phyloP scores from a whole-genome alignment of 2,797 vertebrate species.

The Heteromormyrus szaboi region DNA sequence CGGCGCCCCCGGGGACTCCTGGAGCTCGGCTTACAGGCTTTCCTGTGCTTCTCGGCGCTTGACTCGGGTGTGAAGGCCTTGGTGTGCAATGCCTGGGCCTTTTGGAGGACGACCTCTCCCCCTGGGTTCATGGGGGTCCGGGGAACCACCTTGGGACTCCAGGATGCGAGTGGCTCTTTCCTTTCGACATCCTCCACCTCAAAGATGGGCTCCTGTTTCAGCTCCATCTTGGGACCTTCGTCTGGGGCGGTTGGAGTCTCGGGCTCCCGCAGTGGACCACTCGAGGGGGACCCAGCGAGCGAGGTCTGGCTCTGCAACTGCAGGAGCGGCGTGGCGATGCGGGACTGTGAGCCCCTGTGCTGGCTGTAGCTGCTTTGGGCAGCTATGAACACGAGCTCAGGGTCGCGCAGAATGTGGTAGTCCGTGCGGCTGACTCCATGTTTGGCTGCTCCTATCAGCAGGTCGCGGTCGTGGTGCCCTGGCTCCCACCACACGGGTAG shows the following conservation, averaged over 20 bases:
- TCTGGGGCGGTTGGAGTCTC: constrained; percentile 39
- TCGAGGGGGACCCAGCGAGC: constrained; percentile 63
- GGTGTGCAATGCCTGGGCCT: constrained; percentile 86
- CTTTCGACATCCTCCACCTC: constrained; percentile 55
- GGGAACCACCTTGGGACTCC: constrained; percentile 67
- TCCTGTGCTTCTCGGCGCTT: constrained; percentile 82
- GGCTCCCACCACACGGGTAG: constrained; percentile 94
- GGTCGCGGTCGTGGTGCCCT: constrained; percentile 84
- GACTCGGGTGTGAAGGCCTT: constrained; percentile 87
- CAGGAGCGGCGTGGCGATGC: constrained; percentile 58
- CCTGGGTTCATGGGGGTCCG: constrained; percentile 56
- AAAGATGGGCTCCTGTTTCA: constrained; percentile 41
- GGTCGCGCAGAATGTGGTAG: constrained; percentile 95
- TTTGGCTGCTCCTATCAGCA: constrained; percentile 89
- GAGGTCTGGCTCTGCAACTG: constrained; percentile 51
- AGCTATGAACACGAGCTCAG: constrained; percentile 88
- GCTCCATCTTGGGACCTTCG: constrained; percentile 45
- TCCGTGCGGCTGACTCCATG: constrained; percentile 96
- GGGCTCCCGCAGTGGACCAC: constrained; percentile 57
- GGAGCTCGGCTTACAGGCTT: constrained; percentile 71
- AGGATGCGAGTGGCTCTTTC: constrained; percentile 56
- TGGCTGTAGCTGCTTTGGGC: constrained; percentile 91
- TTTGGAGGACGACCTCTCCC: constrained; percentile 63
- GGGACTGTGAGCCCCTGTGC: constrained; percentile 66
- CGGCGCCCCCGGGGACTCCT: constrained; percentile 62